These are phyloP conservation scores for Lophotriccus pileatus DNA, from an alignment of 2,797 vertebrate genomes.

Conservation along the genomic window DNA sequence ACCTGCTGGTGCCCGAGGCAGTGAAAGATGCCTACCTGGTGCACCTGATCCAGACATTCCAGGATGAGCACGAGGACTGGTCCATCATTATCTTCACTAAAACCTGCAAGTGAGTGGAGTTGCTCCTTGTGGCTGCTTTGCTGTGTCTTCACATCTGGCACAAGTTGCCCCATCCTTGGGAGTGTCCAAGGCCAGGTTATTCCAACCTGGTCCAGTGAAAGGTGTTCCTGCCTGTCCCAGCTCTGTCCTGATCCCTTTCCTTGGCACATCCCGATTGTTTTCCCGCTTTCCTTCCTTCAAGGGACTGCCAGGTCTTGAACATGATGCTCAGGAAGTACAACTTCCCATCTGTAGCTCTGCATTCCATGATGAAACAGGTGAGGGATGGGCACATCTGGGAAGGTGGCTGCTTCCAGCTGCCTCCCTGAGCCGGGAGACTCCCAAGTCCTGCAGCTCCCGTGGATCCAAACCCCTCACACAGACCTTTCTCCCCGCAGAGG, in stretches of 20 bases:
- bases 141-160: neutral
- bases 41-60: conserved; percentile 90
- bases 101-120: conserved; percentile 90
- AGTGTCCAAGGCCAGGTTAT: no score
- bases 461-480: fast-evolving
- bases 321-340: conserved; percentile 91
- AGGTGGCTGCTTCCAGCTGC: neutral
- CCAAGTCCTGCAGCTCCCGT: neutral
- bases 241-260: neutral
- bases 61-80: conserved; percentile 90
- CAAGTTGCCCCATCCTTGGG: neutral
- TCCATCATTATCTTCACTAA: conserved; percentile 94
- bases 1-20: conserved; percentile 90
- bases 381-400: fast-evolving
- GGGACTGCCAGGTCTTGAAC: conserved; percentile 91
- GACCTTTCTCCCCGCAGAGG: conserved; percentile 70
- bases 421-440: fast-evolving
- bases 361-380: conserved; percentile 99
- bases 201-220: fast-evolving
- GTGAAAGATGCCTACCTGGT: conserved; percentile 94
- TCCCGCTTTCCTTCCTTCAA: neutral
- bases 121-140: fast-evolving
- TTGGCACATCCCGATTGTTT: fast-evolving
- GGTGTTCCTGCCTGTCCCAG: neutral
- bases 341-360: conserved; percentile 88